A percentile compares a stretch with the other conserved stretches of the same genome.
These are phyloP conservation scores for Hippopotamyrus pictus DNA, from an alignment of 2,797 vertebrate species.

Conservation along the genomic window DNA sequence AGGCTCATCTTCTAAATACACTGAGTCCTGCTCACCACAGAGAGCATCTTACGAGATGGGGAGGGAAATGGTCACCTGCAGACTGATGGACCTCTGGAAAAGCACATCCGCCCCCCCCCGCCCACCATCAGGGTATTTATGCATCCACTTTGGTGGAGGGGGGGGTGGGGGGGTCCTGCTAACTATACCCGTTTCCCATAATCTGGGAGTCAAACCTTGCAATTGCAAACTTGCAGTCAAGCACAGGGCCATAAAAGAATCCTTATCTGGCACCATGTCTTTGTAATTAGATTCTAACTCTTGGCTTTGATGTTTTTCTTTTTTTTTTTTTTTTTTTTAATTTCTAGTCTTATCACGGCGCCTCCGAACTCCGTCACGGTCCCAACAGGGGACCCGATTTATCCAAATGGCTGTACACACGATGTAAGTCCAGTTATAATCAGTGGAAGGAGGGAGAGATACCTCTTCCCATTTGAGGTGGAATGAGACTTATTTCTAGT, in stretches of 20 bases:
- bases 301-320: background rate
- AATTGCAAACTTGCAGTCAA: background rate
- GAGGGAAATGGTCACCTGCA: background rate
- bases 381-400: background rate
- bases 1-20: background rate
- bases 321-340: background rate
- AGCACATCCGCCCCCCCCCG: background rate
- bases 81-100: background rate
- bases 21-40: background rate
- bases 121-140: background rate
- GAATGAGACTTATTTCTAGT: background rate
- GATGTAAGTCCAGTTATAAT: background rate
- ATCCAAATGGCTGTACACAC: background rate
- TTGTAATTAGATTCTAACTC: slow-evolving; percentile 1
- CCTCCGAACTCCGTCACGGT: background rate
- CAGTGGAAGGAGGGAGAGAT: background rate
- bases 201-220: background rate
- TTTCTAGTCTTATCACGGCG: background rate
- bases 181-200: background rate
- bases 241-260: background rate
- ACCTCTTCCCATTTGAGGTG: background rate
- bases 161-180: too few species aligned
- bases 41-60: background rate
- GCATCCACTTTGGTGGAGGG: background rate
- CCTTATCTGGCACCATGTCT: slow-evolving; percentile 2